A percentile compares a stretch with the other conserved stretches of the same genome.
Evolutionary conservation across 2,113 vertebrate species (phyloP).

Genomic region (Pseudorhombus dupliciocellatus): DNA sequence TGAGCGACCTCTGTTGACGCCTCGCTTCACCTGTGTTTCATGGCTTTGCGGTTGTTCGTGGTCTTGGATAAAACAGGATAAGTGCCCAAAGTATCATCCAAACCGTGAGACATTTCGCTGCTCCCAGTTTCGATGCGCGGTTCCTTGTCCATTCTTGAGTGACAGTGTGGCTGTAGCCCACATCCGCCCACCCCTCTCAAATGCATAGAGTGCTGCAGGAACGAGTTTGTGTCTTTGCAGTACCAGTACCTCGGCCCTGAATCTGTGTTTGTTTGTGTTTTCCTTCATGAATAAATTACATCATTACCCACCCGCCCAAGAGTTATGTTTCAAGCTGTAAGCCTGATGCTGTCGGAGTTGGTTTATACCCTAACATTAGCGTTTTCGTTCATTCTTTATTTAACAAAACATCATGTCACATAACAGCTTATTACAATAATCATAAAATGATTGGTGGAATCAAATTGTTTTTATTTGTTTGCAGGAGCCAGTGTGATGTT

Average conservation of each 20-base stretch:
- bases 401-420: neutral
- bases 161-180: constrained; percentile 38
- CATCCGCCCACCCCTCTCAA: constrained; percentile 6
- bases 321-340: no score
- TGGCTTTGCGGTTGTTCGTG: constrained; percentile 27
- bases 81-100: constrained; percentile 66
- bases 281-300: neutral
- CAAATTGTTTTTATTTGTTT: neutral
- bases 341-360: neutral
- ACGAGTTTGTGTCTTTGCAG: neutral
- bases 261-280: neutral
- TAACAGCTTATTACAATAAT: neutral
- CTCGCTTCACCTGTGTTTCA: neutral
- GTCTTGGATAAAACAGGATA: constrained; percentile 47
- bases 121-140: constrained; percentile 44
- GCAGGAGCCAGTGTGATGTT: neutral
- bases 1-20: constrained; percentile 2
- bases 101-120: constrained; percentile 78
- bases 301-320: no score
- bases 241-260: neutral
- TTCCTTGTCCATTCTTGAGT: constrained; percentile 51
- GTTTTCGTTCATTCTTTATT: no score
- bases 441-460: neutral
- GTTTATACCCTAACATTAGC: neutral
- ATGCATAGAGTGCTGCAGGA: constrained; percentile 16